Base-by-base conservation (phyloP, 2,797 vertebrate genomes). In the Rhinatrema bivittatum region DNA sequence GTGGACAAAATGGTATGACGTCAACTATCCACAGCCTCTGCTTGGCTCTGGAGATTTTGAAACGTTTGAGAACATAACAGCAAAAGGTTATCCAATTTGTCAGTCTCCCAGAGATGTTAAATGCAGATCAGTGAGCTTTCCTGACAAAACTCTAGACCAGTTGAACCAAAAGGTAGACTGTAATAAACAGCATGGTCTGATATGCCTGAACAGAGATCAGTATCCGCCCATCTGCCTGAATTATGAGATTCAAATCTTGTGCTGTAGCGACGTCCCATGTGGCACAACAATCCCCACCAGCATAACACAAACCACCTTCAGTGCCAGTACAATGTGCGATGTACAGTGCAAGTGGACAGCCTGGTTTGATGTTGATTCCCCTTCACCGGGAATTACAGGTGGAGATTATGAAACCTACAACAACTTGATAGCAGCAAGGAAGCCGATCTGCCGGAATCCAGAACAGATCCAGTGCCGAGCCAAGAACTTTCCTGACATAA, bases 361-460 rank as follows among this genome's bases (percentile, higher is more conserved):
- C 13, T 83, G 78, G 80, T 71, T 62, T 29, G 78, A 83, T 20
- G 54, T 50, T 20, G 68, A 63, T 42, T 72, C 51, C 16, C 80
- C 80, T 0, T 56, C 53, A 7, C 36, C 69, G 1, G 74, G 68
- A 32, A 40, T 39, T 1, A 39, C 43, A 5, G 74, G 73, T 21
- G 71, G 76, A 29, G 78, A 80, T 28, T 15, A 12, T 14, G 78
- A 83, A 54, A 80, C 72, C 1, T 81, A 71, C 2, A 61, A 68
- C 0, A 48, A 56, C 2, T 70, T 74, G 47, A 36, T 32, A 20
- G 36, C 44, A 0, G 20, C 61, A 0, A 63, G 65, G 0, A 54
- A 48, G 16, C 19, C 7, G 4, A 9, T 72, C 12, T 74, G 71
- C 11, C 1, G 0, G 2, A 9, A 30, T 0, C 71, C 71, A 0